These are phyloP conservation scores for Halictus ligatus DNA, from an alignment of 2,888 invertebrate species.

Conservation along the genomic window DNA sequence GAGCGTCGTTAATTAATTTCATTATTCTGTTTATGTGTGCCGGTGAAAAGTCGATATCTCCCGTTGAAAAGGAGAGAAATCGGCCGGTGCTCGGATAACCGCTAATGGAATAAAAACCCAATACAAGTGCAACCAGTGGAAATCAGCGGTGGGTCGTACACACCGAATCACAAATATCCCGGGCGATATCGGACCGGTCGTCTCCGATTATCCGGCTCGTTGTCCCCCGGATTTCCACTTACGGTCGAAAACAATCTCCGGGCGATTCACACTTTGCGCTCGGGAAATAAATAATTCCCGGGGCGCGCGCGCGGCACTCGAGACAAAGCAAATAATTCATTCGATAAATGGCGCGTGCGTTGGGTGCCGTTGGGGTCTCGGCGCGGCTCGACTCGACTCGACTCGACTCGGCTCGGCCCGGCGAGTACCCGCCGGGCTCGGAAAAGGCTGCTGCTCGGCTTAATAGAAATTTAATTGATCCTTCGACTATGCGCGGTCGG, in stretches of 20 bases:
- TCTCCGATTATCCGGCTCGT: neutral
- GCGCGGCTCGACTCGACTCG: neutral
- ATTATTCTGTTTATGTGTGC: neutral
- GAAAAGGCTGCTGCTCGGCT: conserved; percentile 77
- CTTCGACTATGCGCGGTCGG: conserved; percentile 80
- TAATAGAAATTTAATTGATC: conserved; percentile 84
- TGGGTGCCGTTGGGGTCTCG: conserved; percentile 24
- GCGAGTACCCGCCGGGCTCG: conserved; percentile 49
- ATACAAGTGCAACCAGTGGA: neutral
- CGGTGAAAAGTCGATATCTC: neutral
- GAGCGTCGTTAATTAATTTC: neutral
- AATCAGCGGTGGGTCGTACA: neutral
- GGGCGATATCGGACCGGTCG: neutral
- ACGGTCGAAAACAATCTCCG: conserved; percentile 41
- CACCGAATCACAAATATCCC: conserved; percentile 1
- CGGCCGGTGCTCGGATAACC: no score
- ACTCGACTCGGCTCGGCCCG: neutral
- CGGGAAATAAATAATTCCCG: conserved; percentile 64
- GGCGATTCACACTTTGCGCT: conserved; percentile 34
- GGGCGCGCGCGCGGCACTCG: conserved; percentile 23
- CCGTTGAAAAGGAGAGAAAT: neutral
- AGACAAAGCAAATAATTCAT: conserved; percentile 73
- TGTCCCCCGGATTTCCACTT: neutral
- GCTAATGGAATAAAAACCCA: neutral
- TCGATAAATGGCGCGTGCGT: conserved; percentile 77